Conservation (phyloP, 2,888 invertebrate genomes). For the Kuschelorhynchus macadamiae region DNA sequence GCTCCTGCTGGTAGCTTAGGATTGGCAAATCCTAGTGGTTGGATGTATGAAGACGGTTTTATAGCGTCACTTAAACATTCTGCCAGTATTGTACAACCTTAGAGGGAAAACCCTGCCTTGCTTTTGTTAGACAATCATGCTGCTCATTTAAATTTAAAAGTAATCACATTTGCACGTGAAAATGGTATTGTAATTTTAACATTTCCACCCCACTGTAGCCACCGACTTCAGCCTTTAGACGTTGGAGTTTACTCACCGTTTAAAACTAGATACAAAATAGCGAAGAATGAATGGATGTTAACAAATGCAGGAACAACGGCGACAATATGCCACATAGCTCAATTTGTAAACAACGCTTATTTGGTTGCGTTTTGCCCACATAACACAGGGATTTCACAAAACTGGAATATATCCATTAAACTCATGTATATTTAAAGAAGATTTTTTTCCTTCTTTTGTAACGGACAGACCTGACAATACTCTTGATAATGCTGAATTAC, state of each 20-base stretch:
- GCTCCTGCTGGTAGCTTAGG: too few relatives aligned
- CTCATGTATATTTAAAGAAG: conserved; percentile 17
- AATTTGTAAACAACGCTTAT: conserved; percentile 3
- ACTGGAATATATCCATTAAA: conserved; percentile 7
- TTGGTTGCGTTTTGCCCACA: conserved; percentile 3
- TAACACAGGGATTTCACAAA: conserved; percentile 8
- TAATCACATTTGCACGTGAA: conserved; percentile 9
- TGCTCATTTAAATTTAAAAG: too few relatives aligned
- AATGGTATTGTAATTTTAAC: conserved; percentile 13
- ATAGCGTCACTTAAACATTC: too few relatives aligned
- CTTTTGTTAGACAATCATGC: too few relatives aligned
- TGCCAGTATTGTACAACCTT: too few relatives aligned
- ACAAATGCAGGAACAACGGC: conserved; percentile 8
- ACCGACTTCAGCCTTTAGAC: conserved; percentile 7
- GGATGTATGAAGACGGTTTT: too few relatives aligned
- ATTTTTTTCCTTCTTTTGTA: conserved; percentile 10
- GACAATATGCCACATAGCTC: conserved; percentile 8
- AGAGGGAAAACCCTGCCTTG: too few relatives aligned
- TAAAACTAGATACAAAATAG: not conserved
- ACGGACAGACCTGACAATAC: too few relatives aligned
- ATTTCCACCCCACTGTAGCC: conserved; percentile 16
- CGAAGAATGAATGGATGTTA: conserved; percentile 11
- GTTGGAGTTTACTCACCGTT: not conserved
- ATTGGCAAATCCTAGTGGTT: too few relatives aligned
- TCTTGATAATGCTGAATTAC: too few relatives aligned